Evolutionary conservation across 2,113 vertebrate genomes (phyloP), one percentile per base, ranked within the genome.

Genomic region (Rhipidura dahli): DNA sequence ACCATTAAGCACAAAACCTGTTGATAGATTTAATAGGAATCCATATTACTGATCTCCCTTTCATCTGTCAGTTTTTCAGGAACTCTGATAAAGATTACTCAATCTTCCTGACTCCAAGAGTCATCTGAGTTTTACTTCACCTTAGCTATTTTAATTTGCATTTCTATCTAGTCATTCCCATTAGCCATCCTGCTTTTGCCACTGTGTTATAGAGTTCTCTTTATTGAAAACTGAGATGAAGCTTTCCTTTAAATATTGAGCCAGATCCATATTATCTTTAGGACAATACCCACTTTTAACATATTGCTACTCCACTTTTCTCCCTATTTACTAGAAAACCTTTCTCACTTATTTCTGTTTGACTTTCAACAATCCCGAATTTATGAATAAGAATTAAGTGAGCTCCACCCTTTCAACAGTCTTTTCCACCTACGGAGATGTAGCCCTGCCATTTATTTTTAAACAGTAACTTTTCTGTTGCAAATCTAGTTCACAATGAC

Each of bases 311-410:
- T 71, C 39, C 47, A 75, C 60, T 87, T 90, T 80, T 78, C 47
- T 31, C 19, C 63, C 31, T 73, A 10, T 93, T 91, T 94, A 82
- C 51, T 75, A 44, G 70, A 76, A 51, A 87, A 91, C 6, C 56
- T 87, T 92, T 91, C 40, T 81, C 40, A 68, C 35, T 91, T 93
- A 44, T 79, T 76, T 94, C 83, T 91, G 44, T 69, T 82, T 93
- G 76, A 75, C 56, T 95, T 95, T 72, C 49, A 92, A 66, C 61
- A 79, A 53, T 71, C 71, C 61, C 84, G 73, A 84, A 79, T 91
- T 95, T 82, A 95, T 95, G 83, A 93, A 94, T 91, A 87, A 82
- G 70, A 92, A 96, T 87, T 90, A 75, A 80, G 31, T 56, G 82
- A 77, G 57, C 57, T 77, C 61, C 49, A 71, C 39, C 37, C 17